Percentiles rank a stretch among this genome's conserved stretches.
phyloP scores from a whole-genome alignment of 2,888 invertebrate genomes.

The Prosopocoilus inquinatus region DNA sequence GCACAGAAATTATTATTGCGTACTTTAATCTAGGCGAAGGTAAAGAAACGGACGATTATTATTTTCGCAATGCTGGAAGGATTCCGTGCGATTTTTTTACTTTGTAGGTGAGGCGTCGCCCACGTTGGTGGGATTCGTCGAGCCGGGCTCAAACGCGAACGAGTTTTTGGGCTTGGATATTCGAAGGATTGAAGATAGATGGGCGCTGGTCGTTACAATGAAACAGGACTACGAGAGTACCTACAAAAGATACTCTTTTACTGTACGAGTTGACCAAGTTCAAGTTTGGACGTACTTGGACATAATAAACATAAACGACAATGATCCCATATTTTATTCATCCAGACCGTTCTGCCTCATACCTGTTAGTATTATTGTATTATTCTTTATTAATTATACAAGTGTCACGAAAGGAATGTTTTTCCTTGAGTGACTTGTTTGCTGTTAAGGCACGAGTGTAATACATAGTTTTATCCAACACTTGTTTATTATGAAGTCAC shows the following conservation, averaged over 20 bases:
- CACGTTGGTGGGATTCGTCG: neutral
- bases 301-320: conserved; percentile 17
- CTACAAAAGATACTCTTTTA: neutral
- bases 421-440: too few relatives aligned
- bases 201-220: neutral
- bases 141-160: neutral
- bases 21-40: conserved; percentile 1
- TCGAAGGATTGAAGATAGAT: neutral
- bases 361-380: too few relatives aligned
- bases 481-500: too few relatives aligned
- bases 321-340: conserved; percentile 2
- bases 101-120: too few relatives aligned
- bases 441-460: too few relatives aligned
- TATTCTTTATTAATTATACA: too few relatives aligned
- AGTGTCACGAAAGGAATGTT: too few relatives aligned
- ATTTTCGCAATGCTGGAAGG: too few relatives aligned
- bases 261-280: neutral
- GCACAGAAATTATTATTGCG: neutral
- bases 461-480: too few relatives aligned
- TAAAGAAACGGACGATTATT: neutral
- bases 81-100: too few relatives aligned
- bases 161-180: neutral
- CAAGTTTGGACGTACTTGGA: neutral
- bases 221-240: conserved; percentile 8
- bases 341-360: too few relatives aligned